These are phyloP conservation scores for Taeniopygia guttata DNA, from an alignment of 2,797 vertebrate genomes.

Conservation along the genomic window DNA sequence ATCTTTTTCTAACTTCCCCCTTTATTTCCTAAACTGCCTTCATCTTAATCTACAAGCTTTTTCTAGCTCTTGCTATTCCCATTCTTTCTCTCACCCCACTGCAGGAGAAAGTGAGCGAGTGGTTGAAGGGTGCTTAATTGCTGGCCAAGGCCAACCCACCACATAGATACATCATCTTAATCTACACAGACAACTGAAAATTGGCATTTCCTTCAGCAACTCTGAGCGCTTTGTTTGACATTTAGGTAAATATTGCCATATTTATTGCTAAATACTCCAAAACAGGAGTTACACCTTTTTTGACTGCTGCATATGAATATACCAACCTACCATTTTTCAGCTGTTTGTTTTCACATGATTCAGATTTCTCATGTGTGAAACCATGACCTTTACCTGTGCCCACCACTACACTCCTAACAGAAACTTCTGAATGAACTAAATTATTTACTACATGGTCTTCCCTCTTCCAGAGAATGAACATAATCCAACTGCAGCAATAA, in stretches of 20 bases:
- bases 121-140: neutral
- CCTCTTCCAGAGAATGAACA: neutral
- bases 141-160: neutral
- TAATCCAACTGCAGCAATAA: neutral
- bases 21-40: neutral
- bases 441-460: neutral
- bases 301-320: neutral
- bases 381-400: neutral
- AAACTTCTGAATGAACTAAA: neutral
- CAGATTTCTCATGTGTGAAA: neutral
- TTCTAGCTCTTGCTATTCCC: neutral
- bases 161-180: neutral
- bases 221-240: neutral
- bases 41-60: neutral
- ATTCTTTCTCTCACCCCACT: neutral
- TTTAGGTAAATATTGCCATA: neutral
- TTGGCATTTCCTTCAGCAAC: neutral
- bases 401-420: neutral
- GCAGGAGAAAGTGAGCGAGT: accelerated
- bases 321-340: neutral
- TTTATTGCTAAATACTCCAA: neutral
- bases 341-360: neutral
- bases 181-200: neutral
- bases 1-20: neutral
- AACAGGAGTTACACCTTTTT: neutral